A percentile compares a stretch with the other conserved stretches of the same genome.
Evolutionary conservation across 2,888 invertebrate genomes (phyloP).

Genomic region (Drosophila picticornis): DNA sequence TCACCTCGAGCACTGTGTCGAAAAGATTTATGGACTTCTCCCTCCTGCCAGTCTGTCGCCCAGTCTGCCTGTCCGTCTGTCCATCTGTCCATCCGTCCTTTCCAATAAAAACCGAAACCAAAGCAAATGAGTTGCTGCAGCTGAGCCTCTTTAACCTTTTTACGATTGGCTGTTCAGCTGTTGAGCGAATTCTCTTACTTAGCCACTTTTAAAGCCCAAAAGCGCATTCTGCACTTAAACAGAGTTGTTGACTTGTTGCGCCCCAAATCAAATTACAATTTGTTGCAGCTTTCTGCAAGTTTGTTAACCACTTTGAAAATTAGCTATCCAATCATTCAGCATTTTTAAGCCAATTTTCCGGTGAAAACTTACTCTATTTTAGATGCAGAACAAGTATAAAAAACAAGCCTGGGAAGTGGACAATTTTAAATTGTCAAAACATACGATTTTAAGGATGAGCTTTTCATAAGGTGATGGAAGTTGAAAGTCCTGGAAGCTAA

Average conservation of each 20-base stretch:
- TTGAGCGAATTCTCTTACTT: slow-evolving; percentile 50
- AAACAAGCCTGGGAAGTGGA: no score
- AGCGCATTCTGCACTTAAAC: slow-evolving; percentile 13
- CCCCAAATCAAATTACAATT: slow-evolving; percentile 41
- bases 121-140: slow-evolving; percentile 61
- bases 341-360: slow-evolving; percentile 5
- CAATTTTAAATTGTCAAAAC: background rate
- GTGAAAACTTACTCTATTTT: background rate
- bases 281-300: background rate
- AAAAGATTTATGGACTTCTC: slow-evolving; percentile 72
- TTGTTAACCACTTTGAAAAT: background rate
- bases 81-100: slow-evolving; percentile 4
- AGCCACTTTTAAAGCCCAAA: slow-evolving; percentile 2
- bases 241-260: slow-evolving; percentile 59
- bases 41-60: slow-evolving; percentile 6
- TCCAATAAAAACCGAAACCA: slow-evolving; percentile 52
- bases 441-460: no score
- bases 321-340: slow-evolving; percentile 4
- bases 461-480: no score
- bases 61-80: background rate
- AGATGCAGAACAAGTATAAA: background rate
- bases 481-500: no score
- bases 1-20: slow-evolving; percentile 62
- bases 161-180: slow-evolving; percentile 48
- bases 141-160: slow-evolving; percentile 51